Conservation (phyloP, 2,797 vertebrate genomes). For the Cheirogaleus major region DNA sequence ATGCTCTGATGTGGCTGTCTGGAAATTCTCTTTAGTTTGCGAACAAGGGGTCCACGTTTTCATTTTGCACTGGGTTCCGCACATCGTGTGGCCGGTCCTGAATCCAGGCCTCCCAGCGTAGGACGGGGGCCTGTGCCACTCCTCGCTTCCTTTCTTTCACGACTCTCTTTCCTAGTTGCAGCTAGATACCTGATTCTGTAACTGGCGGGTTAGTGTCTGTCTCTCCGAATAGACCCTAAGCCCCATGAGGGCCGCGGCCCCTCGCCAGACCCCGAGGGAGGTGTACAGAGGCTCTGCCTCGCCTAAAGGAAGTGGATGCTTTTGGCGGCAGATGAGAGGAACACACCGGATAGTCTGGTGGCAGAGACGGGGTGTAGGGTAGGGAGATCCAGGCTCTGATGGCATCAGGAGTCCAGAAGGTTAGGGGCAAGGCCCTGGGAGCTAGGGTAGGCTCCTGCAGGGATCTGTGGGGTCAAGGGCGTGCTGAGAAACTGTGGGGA, state of each 20-base stretch:
- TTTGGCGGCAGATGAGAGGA: background rate
- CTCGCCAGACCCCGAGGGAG: background rate
- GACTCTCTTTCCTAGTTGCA: background rate
- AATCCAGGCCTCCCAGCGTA: background rate
- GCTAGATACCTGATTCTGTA: background rate
- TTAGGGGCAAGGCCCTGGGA: background rate
- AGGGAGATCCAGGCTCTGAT: background rate
- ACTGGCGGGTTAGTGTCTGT: background rate
- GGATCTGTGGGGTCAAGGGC: no score
- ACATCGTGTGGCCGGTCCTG: background rate
- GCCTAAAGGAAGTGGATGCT: background rate
- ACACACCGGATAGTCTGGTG: background rate
- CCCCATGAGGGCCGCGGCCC: background rate
- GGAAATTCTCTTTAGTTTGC: background rate
- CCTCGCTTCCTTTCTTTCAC: background rate
- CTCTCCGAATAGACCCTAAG: background rate
- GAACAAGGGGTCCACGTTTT: background rate
- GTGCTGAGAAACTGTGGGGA: background rate
- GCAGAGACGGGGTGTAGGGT: background rate
- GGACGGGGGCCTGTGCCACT: background rate
- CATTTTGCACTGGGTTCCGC: background rate
- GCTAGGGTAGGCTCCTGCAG: background rate
- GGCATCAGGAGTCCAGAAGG: background rate
- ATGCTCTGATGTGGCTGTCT: background rate
- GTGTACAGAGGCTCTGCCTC: background rate